phyloP scores from a whole-genome alignment of 2,113 vertebrate genomes.

The Rousettus leschenaultii region DNA sequence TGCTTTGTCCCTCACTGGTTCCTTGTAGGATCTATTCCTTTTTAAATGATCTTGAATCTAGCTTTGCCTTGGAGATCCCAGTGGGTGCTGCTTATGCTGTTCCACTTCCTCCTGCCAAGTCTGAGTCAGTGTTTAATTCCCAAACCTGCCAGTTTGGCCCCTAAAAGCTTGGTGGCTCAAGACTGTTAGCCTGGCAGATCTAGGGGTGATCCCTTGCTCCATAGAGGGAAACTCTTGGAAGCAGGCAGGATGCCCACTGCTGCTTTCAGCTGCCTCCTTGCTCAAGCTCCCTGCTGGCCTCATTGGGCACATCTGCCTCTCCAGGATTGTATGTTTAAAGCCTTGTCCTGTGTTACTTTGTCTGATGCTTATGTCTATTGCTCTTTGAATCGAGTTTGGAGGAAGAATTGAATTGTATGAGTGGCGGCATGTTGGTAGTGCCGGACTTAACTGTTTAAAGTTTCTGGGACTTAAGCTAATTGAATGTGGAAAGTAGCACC shows the following conservation, averaged over 20 bases:
- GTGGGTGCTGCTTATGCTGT: neutral
- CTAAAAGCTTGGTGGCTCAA: conserved; percentile 50
- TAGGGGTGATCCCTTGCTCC: neutral
- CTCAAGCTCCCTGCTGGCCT: neutral
- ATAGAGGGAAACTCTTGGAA: neutral
- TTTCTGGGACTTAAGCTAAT: conserved; percentile 73
- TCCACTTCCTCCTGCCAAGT: neutral
- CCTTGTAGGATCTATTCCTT: neutral
- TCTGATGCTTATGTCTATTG: conserved; percentile 45
- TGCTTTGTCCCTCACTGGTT: conserved; percentile 36
- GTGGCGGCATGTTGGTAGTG: conserved; percentile 90
- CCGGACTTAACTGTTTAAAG: conserved; percentile 84
- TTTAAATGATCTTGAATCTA: neutral
- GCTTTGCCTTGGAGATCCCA: conserved; percentile 61
- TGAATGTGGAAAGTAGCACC: conserved; percentile 79
- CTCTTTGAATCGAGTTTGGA: conserved; percentile 88
- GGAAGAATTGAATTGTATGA: conserved; percentile 84
- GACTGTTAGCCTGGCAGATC: conserved; percentile 62
- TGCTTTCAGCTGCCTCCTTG: neutral
- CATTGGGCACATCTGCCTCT: neutral
- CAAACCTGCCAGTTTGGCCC: conserved; percentile 43
- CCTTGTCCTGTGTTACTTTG: conserved; percentile 61
- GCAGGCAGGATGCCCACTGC: neutral
- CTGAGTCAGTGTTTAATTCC: neutral
- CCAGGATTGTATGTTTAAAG: conserved; percentile 12